phyloP scores from a whole-genome alignment of 2,888 invertebrate genomes.

The Sarcophaga subvicina region DNA sequence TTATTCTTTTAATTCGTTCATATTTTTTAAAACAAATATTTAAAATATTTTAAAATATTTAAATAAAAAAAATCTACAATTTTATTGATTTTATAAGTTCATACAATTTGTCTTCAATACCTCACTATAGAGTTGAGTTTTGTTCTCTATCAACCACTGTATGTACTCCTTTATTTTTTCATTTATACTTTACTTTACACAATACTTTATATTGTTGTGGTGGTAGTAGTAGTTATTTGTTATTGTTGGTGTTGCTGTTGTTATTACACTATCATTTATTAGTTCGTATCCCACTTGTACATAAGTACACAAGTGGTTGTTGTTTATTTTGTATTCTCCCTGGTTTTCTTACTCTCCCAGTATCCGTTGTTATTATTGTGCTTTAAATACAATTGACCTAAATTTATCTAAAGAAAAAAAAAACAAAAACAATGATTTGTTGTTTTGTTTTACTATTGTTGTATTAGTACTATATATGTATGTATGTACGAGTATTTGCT shows the following conservation, averaged over 20 bases:
- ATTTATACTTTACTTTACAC: neutral
- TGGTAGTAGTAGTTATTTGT: neutral
- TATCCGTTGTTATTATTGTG: neutral
- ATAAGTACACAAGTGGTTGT: neutral
- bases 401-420: neutral
- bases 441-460: neutral
- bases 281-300: constrained; percentile 6
- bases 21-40: too few species aligned
- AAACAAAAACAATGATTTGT: neutral
- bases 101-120: too few species aligned
- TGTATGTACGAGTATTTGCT: too few species aligned
- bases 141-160: neutral
- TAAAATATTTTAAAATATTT: too few species aligned
- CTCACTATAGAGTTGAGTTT: too few species aligned
- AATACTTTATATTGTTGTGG: neutral
- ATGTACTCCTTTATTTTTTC: neutral
- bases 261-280: constrained; percentile 12
- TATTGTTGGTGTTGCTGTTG: constrained; percentile 2
- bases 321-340: neutral
- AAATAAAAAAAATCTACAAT: too few species aligned
- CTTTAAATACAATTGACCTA: neutral
- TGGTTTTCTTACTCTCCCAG: neutral
- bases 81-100: too few species aligned
- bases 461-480: too few species aligned
- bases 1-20: too few species aligned